These are phyloP conservation scores for Drosophila subobscura DNA, from an alignment of 1,140 invertebrate species.

Conservation along the genomic window DNA sequence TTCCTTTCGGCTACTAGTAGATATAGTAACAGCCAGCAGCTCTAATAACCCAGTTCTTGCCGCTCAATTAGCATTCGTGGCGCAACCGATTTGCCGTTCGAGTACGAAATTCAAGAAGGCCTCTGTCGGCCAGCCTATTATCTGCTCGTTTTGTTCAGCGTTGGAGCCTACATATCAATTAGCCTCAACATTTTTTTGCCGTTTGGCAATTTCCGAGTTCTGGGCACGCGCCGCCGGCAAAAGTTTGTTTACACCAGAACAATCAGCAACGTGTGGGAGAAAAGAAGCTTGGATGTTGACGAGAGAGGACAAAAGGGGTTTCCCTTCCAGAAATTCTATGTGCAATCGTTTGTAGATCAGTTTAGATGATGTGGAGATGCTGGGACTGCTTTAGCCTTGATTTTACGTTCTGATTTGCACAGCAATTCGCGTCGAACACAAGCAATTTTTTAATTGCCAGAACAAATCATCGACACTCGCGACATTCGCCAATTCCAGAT, in stretches of 20 bases:
- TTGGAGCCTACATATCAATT: slow-evolving; percentile 70
- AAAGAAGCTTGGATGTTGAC: slow-evolving; percentile 2
- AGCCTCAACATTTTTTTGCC: slow-evolving; percentile 22
- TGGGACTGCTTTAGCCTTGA: no score
- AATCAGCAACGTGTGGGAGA: slow-evolving; percentile 15
- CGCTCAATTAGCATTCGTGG: slow-evolving; percentile 51
- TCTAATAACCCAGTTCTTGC: slow-evolving; percentile 25
- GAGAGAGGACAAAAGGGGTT: neutral
- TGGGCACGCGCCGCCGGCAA: slow-evolving; percentile 33
- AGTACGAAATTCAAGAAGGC: slow-evolving; percentile 51
- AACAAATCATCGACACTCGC: neutral
- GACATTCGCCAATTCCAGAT: neutral
- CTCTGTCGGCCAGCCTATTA: slow-evolving; percentile 13
- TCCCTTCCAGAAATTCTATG: no score
- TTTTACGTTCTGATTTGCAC: slow-evolving; percentile 9
- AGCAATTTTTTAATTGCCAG: neutral
- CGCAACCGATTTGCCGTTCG: slow-evolving; percentile 24
- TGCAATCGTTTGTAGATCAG: no score
- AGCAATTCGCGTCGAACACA: neutral
- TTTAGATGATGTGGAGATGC: no score
- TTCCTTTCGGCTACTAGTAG: no score
- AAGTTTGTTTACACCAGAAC: slow-evolving; percentile 14
- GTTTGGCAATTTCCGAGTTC: slow-evolving; percentile 17
- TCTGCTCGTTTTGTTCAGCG: slow-evolving; percentile 22
- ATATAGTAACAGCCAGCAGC: neutral